Evolutionary conservation across 2,113 vertebrate genomes (phyloP).

Genomic region (Nycticryphes semicollaris): DNA sequence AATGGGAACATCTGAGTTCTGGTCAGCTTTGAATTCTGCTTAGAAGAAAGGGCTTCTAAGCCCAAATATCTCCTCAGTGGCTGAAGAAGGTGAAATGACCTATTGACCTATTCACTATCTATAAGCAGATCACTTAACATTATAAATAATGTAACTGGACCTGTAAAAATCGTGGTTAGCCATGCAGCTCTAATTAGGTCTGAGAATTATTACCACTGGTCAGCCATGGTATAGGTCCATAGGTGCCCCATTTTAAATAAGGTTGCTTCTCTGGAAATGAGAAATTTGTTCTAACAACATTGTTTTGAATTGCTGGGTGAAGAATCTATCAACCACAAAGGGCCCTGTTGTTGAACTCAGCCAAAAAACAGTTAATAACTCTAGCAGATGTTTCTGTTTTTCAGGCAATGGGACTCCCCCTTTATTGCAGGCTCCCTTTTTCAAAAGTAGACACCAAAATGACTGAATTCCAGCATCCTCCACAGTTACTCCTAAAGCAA

Average conservation of each 20-base stretch:
- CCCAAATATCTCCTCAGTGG: not conserved
- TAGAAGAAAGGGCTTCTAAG: not conserved
- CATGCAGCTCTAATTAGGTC: not conserved
- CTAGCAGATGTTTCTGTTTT: constrained; percentile 72
- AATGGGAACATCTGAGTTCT: not conserved
- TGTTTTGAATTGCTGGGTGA: constrained; percentile 69
- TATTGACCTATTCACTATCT: constrained; percentile 12
- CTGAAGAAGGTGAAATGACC: not conserved
- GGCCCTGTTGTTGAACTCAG: constrained; percentile 72
- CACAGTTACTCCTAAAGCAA: not conserved
- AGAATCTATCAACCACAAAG: constrained; percentile 65
- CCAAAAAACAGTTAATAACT: constrained; percentile 73
- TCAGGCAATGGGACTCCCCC: constrained; percentile 51
- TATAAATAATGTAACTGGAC: not conserved
- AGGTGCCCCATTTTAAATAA: constrained; percentile 56
- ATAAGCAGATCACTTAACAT: not conserved
- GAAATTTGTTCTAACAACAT: constrained; percentile 69
- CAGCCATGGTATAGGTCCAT: not conserved
- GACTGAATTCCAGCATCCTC: constrained; percentile 42
- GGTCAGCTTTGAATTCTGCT: not conserved
- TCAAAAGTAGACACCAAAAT: constrained; percentile 37
- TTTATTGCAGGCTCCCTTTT: constrained; percentile 21
- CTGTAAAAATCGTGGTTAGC: not conserved
- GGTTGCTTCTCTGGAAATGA: constrained; percentile 55
- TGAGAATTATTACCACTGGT: not conserved